phyloP scores from a whole-genome alignment of 2,113 vertebrate species.

The Casuarius casuarius region DNA sequence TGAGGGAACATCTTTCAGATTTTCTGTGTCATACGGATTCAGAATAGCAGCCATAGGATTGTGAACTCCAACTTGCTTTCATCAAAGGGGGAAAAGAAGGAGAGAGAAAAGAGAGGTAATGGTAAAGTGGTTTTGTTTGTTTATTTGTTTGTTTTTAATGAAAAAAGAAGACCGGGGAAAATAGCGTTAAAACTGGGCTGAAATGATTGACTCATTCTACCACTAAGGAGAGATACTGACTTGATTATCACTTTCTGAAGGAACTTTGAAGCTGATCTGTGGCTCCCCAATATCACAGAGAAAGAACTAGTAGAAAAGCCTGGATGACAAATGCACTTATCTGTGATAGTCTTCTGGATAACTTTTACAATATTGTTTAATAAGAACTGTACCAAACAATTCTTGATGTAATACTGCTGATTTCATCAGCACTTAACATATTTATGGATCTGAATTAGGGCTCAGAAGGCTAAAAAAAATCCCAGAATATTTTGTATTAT shows the following conservation, averaged over 20 bases:
- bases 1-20: not conserved
- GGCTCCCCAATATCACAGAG: not conserved
- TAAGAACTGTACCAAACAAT: not conserved
- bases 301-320: not conserved
- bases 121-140: not conserved
- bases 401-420: not conserved
- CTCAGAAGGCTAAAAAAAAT: not conserved
- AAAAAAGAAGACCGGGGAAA: too few species aligned
- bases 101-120: not conserved
- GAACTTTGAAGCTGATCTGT: not conserved
- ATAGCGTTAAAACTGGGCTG: not conserved
- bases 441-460: not conserved
- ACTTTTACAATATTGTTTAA: not conserved
- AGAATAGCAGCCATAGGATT: not conserved
- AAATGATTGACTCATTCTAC: not conserved
- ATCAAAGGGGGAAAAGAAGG: not conserved
- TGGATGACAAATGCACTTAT: not conserved
- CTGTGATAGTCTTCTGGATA: not conserved
- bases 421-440: not conserved
- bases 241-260: not conserved
- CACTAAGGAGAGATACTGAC: not conserved
- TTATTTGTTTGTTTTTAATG: too few species aligned
- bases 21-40: not conserved
- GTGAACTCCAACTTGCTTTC: not conserved
- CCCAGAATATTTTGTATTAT: not conserved